Percentiles rank a stretch among this genome's conserved stretches.
These are phyloP conservation scores for Myotis brandtii DNA, from an alignment of 2,113 vertebrate species.

Conservation along the genomic window DNA sequence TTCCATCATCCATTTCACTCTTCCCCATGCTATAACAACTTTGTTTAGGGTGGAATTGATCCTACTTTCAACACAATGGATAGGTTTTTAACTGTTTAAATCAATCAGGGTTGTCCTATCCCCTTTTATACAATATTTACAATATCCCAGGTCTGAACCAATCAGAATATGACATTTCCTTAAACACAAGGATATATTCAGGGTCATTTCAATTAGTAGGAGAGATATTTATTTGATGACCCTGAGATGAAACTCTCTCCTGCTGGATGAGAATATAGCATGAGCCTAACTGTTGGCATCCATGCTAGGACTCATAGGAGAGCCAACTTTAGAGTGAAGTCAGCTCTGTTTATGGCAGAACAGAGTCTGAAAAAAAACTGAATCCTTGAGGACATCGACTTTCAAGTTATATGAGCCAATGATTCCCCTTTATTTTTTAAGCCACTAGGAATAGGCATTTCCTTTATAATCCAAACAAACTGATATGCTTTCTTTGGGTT, in stretches of 20 bases:
- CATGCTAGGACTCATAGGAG: not conserved
- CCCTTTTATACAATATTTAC: not conserved
- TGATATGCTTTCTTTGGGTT: not conserved
- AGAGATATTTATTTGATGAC: not conserved
- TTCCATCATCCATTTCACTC: not conserved
- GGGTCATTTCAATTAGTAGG: not conserved
- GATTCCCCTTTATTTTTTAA: conserved; percentile 23
- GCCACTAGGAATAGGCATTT: not conserved
- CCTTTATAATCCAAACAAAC: not conserved
- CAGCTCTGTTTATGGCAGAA: not conserved
- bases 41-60: not conserved
- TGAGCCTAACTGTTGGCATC: not conserved
- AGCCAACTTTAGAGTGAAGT: not conserved
- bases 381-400: not conserved
- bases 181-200: not conserved
- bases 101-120: not conserved
- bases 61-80: not conserved
- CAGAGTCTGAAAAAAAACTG: not conserved
- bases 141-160: not conserved
- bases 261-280: not conserved
- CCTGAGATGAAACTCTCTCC: not conserved
- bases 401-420: not conserved
- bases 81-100: not conserved
- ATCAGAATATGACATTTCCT: not conserved
- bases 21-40: not conserved